Percentiles rank a stretch among this genome's conserved stretches.
These are phyloP conservation scores for Microtus oregoni DNA, from an alignment of 2,113 vertebrate genomes.

Conservation along the genomic window DNA sequence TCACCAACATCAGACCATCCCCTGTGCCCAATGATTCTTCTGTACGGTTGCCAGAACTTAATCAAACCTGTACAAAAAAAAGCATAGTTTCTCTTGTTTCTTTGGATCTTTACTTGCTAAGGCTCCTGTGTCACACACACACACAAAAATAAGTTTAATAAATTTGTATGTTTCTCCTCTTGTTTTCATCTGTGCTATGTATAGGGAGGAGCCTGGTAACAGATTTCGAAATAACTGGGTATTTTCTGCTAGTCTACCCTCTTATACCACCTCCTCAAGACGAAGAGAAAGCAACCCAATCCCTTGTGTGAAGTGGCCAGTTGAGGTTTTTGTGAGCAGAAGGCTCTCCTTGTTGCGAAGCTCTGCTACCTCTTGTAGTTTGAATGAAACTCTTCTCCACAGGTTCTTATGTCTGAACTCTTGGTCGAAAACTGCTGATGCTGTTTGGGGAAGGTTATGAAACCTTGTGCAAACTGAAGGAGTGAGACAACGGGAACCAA, in stretches of 20 bases:
- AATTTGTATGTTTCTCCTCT: not conserved
- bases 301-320: not conserved
- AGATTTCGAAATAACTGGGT: not conserved
- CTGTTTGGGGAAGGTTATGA: not conserved
- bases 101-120: not conserved
- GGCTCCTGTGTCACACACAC: not conserved
- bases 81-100: not conserved
- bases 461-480: not conserved
- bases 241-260: not conserved
- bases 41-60: not conserved
- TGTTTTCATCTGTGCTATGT: not conserved
- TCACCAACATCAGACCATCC: not conserved
- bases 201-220: not conserved
- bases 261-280: conserved; percentile 16
- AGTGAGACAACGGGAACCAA: not conserved
- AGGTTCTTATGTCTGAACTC: not conserved
- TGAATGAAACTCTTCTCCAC: not conserved
- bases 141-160: not conserved
- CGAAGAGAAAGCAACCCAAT: not conserved
- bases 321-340: not conserved
- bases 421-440: not conserved
- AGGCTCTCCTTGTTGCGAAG: not conserved
- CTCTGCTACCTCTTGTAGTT: not conserved
- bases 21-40: not conserved
- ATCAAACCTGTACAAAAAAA: not conserved